Conservation (phyloP, 2,797 vertebrate genomes). For the Scarus forsteni region DNA sequence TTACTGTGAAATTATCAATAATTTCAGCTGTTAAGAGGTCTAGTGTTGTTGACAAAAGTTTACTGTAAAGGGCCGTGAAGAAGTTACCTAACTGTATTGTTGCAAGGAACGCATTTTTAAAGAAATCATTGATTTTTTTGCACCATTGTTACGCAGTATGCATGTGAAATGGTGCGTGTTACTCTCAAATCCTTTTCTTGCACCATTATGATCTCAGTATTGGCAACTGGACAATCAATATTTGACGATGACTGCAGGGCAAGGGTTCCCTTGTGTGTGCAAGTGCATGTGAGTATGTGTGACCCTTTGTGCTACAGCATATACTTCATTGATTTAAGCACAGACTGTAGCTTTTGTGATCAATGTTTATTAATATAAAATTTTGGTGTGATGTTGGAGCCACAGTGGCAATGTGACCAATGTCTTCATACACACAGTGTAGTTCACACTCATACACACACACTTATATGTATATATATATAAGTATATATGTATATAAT, state of each 20-base stretch:
- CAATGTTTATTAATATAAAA: constrained; percentile 26
- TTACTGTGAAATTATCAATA: neutral
- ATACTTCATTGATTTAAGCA: constrained; percentile 40
- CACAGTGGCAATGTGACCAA: neutral
- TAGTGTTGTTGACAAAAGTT: neutral
- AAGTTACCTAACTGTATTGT: neutral
- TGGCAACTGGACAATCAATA: neutral
- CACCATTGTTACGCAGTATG: constrained; percentile 26
- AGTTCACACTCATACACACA: too few species aligned
- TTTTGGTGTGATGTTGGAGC: neutral
- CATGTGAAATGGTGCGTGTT: constrained; percentile 5
- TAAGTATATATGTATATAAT: too few species aligned
- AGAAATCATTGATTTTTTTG: constrained; percentile 3
- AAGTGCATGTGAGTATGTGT: neutral
- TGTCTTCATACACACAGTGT: neutral
- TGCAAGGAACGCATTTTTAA: neutral
- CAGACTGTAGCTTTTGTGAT: constrained; percentile 17
- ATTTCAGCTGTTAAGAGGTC: neutral
- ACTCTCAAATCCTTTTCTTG: constrained; percentile 10
- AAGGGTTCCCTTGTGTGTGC: constrained; percentile 9
- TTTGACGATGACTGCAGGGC: constrained; percentile 10
- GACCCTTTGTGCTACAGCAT: constrained; percentile 1
- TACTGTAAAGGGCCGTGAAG: neutral
- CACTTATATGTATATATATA: too few species aligned
- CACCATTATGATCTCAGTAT: constrained; percentile 31